Base-by-base conservation (phyloP, 2,888 invertebrate genomes). In the Tigriopus californicus region DNA sequence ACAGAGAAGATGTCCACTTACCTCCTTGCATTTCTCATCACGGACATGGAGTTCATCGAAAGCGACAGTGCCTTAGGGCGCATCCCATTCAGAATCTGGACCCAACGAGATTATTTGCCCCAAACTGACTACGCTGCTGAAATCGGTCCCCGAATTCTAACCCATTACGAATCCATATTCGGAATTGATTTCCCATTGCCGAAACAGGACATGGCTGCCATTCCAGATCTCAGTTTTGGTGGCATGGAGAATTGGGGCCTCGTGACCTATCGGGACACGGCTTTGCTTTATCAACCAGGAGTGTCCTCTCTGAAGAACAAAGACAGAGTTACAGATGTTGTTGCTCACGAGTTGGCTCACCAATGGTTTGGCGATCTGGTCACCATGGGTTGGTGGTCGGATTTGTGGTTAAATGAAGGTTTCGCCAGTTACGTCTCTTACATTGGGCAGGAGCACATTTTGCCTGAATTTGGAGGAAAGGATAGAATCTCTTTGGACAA, bases 311-410 rank as follows among this genome's bases (percentile, higher is more conserved):
- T 80, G 2, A 72, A 75, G 6, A 78, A 78, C 42, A 77, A 82
- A 67, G 81, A 83, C 66, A 77, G 78, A 74, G 77, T 82, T 1
- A 79, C 81, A 2, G 75, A 77, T 2, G 78, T 80, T 1, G 75
- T 81, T 49, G 79, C 80, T 3, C 81, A 81, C 66, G 80, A 81
- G 70, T 67, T 87, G 63, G 84, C 85, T 0, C 86, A 87, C 67
- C 86, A 86, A 75, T 88, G 87, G 87, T 85, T 87, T 70, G 87
- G 87, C 48, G 91, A 92, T 65, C 77, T 94, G 18, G 90, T 91
- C 0, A 91, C 92, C 0, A 91, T 92, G 74, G 83, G 85, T 66
- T 90, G 85, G 89, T 90, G 89, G 89, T 86, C 85, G 54, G 85
- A 91, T 64, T 76, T 85, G 57, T 92, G 92, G 91, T 74, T 92